Evolutionary conservation across 1,140 invertebrate species (phyloP).

Genomic region (Apis laboriosa): DNA sequence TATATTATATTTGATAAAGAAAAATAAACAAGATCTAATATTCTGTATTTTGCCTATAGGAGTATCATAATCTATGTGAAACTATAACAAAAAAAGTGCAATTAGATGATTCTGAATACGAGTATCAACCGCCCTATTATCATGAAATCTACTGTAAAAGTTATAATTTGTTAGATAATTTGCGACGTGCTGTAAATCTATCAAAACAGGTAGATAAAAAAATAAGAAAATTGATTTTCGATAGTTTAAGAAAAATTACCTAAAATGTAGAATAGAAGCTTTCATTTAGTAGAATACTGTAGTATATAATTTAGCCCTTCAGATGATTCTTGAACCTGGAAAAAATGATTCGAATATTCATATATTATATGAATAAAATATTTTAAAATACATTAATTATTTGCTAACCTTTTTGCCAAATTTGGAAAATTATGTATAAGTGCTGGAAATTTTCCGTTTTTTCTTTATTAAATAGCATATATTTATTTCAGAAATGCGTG

Average conservation of each 20-base stretch:
- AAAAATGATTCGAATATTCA: background rate
- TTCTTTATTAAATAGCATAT: background rate
- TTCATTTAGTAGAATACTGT: background rate
- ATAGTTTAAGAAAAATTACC: background rate
- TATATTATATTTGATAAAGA: background rate
- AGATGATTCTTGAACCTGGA: background rate
- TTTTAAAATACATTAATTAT: background rate
- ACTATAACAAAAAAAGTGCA: slow-evolving; percentile 71
- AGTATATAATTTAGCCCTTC: background rate
- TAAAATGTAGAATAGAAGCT: background rate
- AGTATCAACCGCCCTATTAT: slow-evolving; percentile 78
- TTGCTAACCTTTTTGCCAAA: background rate
- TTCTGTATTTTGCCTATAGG: slow-evolving; percentile 61
- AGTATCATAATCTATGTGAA: slow-evolving; percentile 78
- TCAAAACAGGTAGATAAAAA: slow-evolving; percentile 63
- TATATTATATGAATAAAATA: background rate
- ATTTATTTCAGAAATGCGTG: slow-evolving; percentile 74
- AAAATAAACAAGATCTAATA: slow-evolving; percentile 10
- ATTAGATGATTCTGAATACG: slow-evolving; percentile 73
- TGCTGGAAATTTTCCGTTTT: background rate
- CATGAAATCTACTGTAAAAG: slow-evolving; percentile 76
- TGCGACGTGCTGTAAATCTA: slow-evolving; percentile 6
- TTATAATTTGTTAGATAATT: slow-evolving; percentile 42
- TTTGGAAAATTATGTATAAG: background rate
- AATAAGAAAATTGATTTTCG: background rate